phyloP scores from a whole-genome alignment of 2,888 invertebrate species.

The Penaeus monodon region DNA sequence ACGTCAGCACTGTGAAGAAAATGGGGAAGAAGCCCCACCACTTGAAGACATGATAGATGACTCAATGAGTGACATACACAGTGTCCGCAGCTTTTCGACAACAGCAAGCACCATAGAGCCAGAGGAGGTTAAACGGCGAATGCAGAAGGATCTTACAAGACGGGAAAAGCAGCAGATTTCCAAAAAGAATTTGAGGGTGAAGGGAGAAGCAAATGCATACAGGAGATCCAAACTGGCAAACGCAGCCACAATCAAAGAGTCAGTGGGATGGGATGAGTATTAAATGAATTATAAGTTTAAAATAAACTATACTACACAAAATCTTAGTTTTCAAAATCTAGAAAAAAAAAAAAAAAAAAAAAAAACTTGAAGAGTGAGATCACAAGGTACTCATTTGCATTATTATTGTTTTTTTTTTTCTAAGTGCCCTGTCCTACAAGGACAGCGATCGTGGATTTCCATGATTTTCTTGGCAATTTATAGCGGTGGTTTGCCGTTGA shows the following conservation, averaged over 20 bases:
- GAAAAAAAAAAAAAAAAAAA: too few relatives aligned
- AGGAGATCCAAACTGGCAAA: conserved; percentile 51
- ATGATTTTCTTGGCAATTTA: too few relatives aligned
- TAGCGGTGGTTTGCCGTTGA: too few relatives aligned
- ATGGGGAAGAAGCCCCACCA: conserved; percentile 50
- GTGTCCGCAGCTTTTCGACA: conserved; percentile 58
- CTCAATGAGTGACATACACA: conserved; percentile 46
- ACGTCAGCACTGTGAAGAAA: conserved; percentile 51
- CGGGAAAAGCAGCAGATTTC: conserved; percentile 57
- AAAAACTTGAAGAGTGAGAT: too few relatives aligned
- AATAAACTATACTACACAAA: neutral
- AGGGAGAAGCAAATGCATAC: conserved; percentile 64
- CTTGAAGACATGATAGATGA: conserved; percentile 55
- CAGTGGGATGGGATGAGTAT: conserved; percentile 55
- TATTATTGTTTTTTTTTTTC: too few relatives aligned
- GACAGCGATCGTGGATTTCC: too few relatives aligned
- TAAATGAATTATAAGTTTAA: neutral
- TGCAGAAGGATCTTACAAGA: conserved; percentile 36
- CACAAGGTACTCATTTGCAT: too few relatives aligned
- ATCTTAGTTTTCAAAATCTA: neutral
- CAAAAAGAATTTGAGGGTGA: conserved; percentile 62
- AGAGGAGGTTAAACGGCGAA: conserved; percentile 43
- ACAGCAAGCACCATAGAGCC: conserved; percentile 53
- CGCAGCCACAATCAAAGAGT: conserved; percentile 33
- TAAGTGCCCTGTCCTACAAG: too few relatives aligned